These are phyloP conservation scores for Rhingia campestris DNA, from an alignment of 2,888 invertebrate species.

Conservation along the genomic window DNA sequence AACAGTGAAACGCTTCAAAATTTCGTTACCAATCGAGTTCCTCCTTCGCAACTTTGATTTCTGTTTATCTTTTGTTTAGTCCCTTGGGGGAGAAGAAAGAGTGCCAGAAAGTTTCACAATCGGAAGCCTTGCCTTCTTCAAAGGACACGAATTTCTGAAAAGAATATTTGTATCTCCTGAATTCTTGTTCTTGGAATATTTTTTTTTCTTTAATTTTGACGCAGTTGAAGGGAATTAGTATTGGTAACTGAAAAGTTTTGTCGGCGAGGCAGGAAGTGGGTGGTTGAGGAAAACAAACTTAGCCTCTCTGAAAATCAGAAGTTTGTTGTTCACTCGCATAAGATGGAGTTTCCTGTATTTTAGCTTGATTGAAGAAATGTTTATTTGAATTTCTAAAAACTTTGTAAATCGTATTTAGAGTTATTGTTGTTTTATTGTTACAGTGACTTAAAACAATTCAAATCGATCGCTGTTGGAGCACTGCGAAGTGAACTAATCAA, in stretches of 20 bases:
- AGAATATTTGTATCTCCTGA: conserved; percentile 7
- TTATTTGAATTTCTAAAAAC: conserved; percentile 18
- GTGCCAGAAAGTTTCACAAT: conserved; percentile 61
- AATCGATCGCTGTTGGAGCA: conserved; percentile 33
- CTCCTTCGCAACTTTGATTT: conserved; percentile 81
- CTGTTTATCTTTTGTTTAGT: conserved; percentile 81
- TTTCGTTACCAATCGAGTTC: conserved; percentile 75
- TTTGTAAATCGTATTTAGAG: conserved; percentile 33
- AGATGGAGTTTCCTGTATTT: conserved; percentile 48
- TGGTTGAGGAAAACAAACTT: conserved; percentile 56
- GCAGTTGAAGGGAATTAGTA: conserved; percentile 48
- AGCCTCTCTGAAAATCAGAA: conserved; percentile 45
- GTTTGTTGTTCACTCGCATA: conserved; percentile 25
- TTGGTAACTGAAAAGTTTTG: conserved; percentile 40
- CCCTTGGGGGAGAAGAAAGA: conserved; percentile 60
- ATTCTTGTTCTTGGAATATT: conserved; percentile 13
- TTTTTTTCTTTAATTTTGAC: conserved; percentile 41
- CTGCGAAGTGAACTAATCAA: too few relatives aligned
- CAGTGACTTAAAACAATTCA: conserved; percentile 30
- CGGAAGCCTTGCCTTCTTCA: conserved; percentile 63
- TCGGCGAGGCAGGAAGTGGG: conserved; percentile 31
- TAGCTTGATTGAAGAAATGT: conserved; percentile 64
- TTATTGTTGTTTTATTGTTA: conserved; percentile 32
- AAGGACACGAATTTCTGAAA: conserved; percentile 46
- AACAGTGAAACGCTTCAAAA: conserved; percentile 76